Evolutionary conservation across 2,888 invertebrate species (phyloP), one percentile per base, ranked within the genome.

Genomic region (Linyphia triangularis): DNA sequence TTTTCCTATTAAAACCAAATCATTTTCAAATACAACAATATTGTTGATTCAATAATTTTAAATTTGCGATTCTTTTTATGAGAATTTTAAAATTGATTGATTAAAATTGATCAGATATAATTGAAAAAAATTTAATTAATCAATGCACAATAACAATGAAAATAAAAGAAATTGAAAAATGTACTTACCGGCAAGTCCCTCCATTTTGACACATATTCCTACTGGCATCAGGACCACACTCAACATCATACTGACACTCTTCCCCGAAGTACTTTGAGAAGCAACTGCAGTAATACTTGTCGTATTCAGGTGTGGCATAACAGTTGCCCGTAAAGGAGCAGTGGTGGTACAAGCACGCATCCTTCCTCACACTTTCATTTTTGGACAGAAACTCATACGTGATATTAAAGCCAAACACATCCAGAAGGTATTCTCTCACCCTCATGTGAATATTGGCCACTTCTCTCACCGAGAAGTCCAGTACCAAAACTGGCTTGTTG

Each of bases 391-490:
- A 95, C 92, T 97, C 96, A 92, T 97, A 98, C 30, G 97, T 98
- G 91, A 97, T 95, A 93, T 98, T 98, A 93, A 98, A 97, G 16
- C 98, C 98, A 92, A 96, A 97, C 59, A 97, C 96, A 90, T 97
- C 96, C 89, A 97, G 94, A 37, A 97, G 94, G 82, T 96, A 95
- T 92, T 96, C 95, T 90, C 97, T 93, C 0, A 97, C 97, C 5
- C 98, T 94, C 84, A 97, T 94, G 93, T 98, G 97, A 37, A 96
- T 96, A 83, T 93, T 92, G 22, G 91, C 92, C 77, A 92, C 91
- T 30, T 92, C 94, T 91, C 95, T 94, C 91, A 97, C 94, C 63
- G 94, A 93, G 91, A 98, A 95, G 90, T 96, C 96, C 90, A 98
- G 95, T 85, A 97, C 96, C 90, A 97, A 93, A 91, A 95, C 97